Conservation (phyloP, 2,888 invertebrate species). For the Nasonia oneida region DNA sequence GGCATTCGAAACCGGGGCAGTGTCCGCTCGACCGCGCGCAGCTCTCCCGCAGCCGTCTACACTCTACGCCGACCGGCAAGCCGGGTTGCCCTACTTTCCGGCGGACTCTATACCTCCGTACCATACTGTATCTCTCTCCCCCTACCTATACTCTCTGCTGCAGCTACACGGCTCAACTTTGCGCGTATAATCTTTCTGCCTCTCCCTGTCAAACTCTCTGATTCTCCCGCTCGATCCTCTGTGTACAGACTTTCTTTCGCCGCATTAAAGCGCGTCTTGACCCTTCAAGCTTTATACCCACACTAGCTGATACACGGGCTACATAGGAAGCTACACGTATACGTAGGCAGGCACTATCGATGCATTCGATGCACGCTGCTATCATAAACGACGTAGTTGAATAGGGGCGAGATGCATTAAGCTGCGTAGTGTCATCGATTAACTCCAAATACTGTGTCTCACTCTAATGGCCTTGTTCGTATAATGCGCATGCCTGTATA, state of each 20-base stretch:
- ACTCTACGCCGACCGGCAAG: constrained; percentile 66
- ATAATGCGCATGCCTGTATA: not conserved
- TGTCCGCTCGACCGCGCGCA: constrained; percentile 73
- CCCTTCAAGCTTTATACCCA: too few relatives aligned
- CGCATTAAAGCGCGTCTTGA: too few relatives aligned
- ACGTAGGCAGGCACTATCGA: not conserved
- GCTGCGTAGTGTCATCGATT: not conserved
- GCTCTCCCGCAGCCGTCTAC: constrained; percentile 62
- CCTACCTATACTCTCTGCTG: not conserved
- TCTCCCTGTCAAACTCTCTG: not conserved
- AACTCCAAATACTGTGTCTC: not conserved
- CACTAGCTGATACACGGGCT: too few relatives aligned
- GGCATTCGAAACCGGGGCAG: constrained; percentile 76
- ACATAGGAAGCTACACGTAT: not conserved
- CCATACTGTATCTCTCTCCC: constrained; percentile 36
- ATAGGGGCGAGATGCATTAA: not conserved
- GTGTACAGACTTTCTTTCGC: too few relatives aligned
- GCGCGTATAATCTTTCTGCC: constrained; percentile 33
- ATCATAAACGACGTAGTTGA: not conserved
- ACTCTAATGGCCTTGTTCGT: not conserved
- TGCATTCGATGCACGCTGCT: not conserved
- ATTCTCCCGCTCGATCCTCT: not conserved
- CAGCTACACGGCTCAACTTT: not conserved
- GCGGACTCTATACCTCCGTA: constrained; percentile 38
- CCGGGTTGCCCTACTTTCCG: constrained; percentile 72